A percentile compares a stretch with the other conserved stretches of the same genome.
Conservation (phyloP, 2,888 invertebrate species). For the Sinhomidia bicolor region DNA sequence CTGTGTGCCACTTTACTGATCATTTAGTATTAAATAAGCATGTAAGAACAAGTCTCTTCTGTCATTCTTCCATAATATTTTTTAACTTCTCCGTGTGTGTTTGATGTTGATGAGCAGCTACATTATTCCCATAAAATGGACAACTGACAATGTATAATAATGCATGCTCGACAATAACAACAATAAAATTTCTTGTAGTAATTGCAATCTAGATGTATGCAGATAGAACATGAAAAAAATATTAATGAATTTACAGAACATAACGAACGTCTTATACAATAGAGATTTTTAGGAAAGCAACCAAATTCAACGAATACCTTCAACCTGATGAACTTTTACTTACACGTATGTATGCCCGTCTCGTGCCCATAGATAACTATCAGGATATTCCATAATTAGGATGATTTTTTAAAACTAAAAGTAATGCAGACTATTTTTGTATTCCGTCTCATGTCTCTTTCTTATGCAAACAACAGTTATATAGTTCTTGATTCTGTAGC, state of each 20-base stretch:
- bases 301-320: no score
- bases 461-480: no score
- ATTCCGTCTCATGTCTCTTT: no score
- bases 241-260: not conserved
- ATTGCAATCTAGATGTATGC: not conserved
- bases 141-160: not conserved
- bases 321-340: no score
- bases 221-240: not conserved
- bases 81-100: constrained; percentile 21
- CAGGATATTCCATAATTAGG: no score
- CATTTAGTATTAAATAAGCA: constrained; percentile 62
- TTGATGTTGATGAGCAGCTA: not conserved
- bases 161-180: not conserved
- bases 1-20: constrained; percentile 67
- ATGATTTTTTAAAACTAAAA: no score
- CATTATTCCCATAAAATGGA: not conserved
- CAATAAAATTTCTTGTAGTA: not conserved
- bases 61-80: constrained; percentile 22
- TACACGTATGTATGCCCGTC: no score
- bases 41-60: constrained; percentile 40
- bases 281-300: no score
- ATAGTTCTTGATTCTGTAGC: no score
- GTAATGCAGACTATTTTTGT: no score
- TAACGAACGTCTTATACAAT: not conserved
- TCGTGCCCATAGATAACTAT: no score